A percentile compares a stretch with the other conserved stretches of the same genome.
phyloP scores from a whole-genome alignment of 35 echinoderm and acorn worm genomes.

The Apostichopus californicus region DNA sequence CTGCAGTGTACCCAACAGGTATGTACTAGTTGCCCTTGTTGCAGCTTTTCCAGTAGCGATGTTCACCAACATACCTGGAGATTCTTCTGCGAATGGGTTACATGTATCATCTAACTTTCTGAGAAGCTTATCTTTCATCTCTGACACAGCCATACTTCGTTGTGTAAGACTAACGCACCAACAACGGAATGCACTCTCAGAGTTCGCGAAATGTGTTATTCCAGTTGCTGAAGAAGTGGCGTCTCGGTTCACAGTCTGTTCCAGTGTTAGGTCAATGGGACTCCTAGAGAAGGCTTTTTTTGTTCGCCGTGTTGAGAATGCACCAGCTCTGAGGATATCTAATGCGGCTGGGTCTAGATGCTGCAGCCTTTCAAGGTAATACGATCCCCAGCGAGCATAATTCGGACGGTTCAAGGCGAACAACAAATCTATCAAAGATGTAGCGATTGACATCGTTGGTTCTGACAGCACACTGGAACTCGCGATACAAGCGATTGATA shows the following conservation, averaged over 20 bases:
- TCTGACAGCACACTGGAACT: conserved; percentile 56
- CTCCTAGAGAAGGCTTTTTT: conserved; percentile 50
- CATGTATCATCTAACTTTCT: conserved; percentile 40
- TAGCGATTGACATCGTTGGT: conserved; percentile 68
- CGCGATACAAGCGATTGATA: conserved; percentile 77
- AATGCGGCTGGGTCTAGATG: conserved; percentile 51
- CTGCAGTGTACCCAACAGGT: conserved; percentile 48
- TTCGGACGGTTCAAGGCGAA: conserved; percentile 62
- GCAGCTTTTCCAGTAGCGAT: conserved; percentile 61
- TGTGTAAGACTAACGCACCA: conserved; percentile 59
- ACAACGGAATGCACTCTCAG: conserved; percentile 60
- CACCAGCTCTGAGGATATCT: conserved; percentile 60
- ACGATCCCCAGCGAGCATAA: conserved; percentile 61
- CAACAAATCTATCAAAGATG: conserved; percentile 53
- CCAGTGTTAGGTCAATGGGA: conserved; percentile 60
- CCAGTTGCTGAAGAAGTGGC: conserved; percentile 53
- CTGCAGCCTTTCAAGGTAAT: conserved; percentile 57
- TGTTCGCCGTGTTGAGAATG: conserved; percentile 65
- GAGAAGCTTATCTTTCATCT: conserved; percentile 59
- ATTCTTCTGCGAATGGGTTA: conserved; percentile 50
- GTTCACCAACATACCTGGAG: conserved; percentile 45
- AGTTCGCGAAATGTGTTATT: conserved; percentile 63
- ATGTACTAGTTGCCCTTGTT: conserved; percentile 50
- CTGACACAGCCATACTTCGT: conserved; percentile 61
- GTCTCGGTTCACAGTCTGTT: conserved; percentile 62